These are phyloP conservation scores for Macaca mulatta DNA, from an alignment of 2,113 vertebrate genomes.

Conservation along the genomic window DNA sequence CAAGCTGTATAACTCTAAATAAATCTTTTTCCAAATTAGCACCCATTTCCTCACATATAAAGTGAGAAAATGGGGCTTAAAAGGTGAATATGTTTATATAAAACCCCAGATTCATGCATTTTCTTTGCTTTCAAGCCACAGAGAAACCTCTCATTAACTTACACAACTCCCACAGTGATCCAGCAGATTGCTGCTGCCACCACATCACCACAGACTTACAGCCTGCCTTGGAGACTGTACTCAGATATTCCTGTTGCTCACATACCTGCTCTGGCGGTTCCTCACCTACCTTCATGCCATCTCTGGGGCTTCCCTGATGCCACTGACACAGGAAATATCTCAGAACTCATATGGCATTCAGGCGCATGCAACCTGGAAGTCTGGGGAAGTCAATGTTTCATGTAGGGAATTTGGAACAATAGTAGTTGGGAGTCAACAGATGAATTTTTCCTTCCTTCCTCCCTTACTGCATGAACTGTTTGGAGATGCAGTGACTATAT, in stretches of 20 bases:
- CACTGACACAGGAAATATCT: background rate
- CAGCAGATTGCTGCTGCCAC: background rate
- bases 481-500: background rate
- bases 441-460: background rate
- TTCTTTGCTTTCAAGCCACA: background rate
- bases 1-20: background rate
- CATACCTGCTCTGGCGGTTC: background rate
- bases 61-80: background rate
- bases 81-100: background rate
- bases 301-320: background rate
- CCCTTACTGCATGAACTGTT: accelerated
- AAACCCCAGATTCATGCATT: background rate
- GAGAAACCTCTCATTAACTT: background rate
- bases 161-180: accelerated
- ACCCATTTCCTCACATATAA: background rate
- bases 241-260: accelerated
- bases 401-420: background rate
- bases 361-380: too few relatives aligned
- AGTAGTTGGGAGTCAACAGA: background rate
- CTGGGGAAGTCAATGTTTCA: background rate
- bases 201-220: background rate
- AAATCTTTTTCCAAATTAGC: background rate
- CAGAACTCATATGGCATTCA: background rate
- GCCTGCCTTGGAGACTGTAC: background rate
- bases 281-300: background rate